Percentiles rank a stretch among this genome's conserved stretches.
phyloP scores from a whole-genome alignment of 2,797 vertebrate genomes.

The Rhinella marina region DNA sequence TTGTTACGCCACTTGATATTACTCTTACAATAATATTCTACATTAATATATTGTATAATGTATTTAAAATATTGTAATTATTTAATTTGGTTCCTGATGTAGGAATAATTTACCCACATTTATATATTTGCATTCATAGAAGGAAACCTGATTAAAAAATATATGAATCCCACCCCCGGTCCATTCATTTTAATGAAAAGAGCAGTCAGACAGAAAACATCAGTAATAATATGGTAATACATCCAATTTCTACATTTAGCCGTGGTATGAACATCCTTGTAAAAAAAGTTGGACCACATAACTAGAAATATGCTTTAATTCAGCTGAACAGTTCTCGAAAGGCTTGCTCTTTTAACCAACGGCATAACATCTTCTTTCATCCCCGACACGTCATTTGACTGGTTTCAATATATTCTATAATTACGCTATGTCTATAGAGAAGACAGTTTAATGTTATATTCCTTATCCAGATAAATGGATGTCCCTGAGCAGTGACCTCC shows the following conservation, averaged over 20 bases:
- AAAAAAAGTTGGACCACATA: background rate
- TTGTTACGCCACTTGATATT: too few species aligned
- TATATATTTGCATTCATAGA: too few species aligned
- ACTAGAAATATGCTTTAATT: conserved; percentile 16
- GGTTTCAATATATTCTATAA: conserved; percentile 61
- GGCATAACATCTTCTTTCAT: conserved; percentile 36
- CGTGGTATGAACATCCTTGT: background rate
- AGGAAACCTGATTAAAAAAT: background rate
- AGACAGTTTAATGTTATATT: conserved; percentile 60
- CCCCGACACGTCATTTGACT: conserved; percentile 51
- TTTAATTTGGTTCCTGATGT: background rate
- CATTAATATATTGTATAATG: background rate
- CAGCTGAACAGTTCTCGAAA: conserved; percentile 12
- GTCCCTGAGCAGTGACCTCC: conserved; percentile 58
- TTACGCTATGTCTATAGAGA: conserved; percentile 55
- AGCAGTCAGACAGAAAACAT: background rate
- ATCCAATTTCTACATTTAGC: background rate
- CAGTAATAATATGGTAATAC: background rate
- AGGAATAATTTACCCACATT: background rate
- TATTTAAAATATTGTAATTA: background rate
- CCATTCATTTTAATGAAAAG: background rate
- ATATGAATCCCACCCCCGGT: background rate
- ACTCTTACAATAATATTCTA: background rate
- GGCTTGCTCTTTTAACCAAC: conserved; percentile 22
- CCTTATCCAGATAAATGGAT: conserved; percentile 58